Conservation (phyloP, 2,888 invertebrate genomes). For the Cyrtodaria siliqua region DNA sequence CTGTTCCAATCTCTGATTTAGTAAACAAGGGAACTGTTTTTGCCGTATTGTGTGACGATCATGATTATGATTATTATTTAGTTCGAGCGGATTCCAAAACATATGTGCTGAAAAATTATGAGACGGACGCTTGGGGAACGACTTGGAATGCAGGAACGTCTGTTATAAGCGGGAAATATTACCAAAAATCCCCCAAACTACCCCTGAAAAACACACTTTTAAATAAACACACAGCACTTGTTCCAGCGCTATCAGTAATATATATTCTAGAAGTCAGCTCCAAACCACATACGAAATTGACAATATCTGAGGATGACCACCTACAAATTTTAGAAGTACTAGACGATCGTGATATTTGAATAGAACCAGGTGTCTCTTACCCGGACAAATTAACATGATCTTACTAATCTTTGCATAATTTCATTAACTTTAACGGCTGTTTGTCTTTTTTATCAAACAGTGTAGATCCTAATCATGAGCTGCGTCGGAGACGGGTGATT, state of each 20-base stretch:
- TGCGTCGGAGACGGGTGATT: too few species aligned
- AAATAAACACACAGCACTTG: constrained; percentile 2
- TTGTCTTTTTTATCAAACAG: too few species aligned
- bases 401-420: too few species aligned
- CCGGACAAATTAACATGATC: too few species aligned
- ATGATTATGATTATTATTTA: constrained; percentile 24
- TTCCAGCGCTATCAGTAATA: not conserved
- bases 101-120: not conserved
- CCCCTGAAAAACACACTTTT: constrained; percentile 1
- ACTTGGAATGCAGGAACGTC: constrained; percentile 7
- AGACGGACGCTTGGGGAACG: constrained; percentile 9
- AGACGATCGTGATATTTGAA: too few species aligned
- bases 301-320: constrained; percentile 3
- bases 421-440: too few species aligned
- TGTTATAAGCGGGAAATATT: constrained; percentile 5
- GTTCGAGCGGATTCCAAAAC: constrained; percentile 10
- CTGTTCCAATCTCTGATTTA: not conserved
- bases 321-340: not conserved
- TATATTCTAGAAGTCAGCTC: not conserved
- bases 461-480: too few species aligned
- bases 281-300: not conserved
- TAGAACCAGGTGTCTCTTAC: too few species aligned
- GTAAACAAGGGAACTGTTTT: constrained; percentile 1
- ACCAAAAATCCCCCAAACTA: not conserved
- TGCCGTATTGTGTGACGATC: constrained; percentile 9